These are phyloP conservation scores for Myotis pilosus DNA, from an alignment of 2,797 vertebrate species.

Conservation along the genomic window DNA sequence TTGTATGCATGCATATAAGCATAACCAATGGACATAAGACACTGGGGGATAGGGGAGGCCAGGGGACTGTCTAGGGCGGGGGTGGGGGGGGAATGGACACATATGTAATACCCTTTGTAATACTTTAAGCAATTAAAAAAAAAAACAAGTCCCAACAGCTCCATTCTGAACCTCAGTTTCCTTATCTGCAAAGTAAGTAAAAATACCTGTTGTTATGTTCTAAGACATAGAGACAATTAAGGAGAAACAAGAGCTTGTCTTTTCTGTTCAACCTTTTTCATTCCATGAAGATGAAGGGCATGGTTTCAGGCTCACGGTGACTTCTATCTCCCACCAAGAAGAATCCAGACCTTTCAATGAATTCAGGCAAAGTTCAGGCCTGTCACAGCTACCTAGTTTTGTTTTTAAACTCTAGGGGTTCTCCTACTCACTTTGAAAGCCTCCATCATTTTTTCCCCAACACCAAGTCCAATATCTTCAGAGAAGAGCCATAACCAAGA, in stretches of 20 bases:
- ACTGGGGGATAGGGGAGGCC: too few relatives aligned
- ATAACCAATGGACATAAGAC: too few relatives aligned
- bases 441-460: background rate
- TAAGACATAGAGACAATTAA: conserved; percentile 9
- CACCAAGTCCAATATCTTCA: background rate
- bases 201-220: background rate
- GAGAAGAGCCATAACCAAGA: background rate
- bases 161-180: conserved; percentile 1
- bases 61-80: too few relatives aligned
- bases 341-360: background rate
- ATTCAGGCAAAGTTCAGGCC: background rate
- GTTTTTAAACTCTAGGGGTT: background rate
- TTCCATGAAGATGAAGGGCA: background rate
- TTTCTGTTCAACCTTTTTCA: background rate
- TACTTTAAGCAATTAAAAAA: too few relatives aligned
- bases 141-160: background rate
- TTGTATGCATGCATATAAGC: too few relatives aligned
- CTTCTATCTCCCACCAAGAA: background rate
- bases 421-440: background rate
- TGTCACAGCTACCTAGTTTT: background rate
- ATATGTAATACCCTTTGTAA: too few relatives aligned
- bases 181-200: background rate
- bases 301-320: background rate
- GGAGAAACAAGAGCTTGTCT: background rate
- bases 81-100: too few relatives aligned